Evolutionary conservation across 2,797 vertebrate genomes (phyloP).

Genomic region (Characodon lateralis): DNA sequence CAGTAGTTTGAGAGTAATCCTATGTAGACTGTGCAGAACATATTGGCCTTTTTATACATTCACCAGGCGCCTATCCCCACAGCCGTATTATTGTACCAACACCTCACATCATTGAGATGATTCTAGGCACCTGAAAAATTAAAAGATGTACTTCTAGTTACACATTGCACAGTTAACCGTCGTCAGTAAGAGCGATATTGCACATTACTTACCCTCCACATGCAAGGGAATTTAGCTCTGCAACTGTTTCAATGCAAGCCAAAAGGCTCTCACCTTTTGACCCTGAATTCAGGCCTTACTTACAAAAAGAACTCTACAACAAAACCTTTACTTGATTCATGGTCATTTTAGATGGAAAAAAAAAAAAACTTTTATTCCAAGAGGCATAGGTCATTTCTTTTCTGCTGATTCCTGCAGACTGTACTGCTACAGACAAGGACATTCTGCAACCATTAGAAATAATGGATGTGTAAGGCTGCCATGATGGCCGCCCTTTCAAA

Average conservation of each 20-base stretch:
- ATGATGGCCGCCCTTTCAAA: not conserved
- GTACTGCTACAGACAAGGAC: not conserved
- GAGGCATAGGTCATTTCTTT: not conserved
- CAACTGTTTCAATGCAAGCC: not conserved
- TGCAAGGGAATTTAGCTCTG: not conserved
- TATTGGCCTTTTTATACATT: not conserved
- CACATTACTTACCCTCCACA: not conserved
- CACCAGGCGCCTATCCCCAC: no score
- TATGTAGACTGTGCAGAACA: no score
- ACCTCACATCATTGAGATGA: not conserved
- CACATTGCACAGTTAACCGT: not conserved
- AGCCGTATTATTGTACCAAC: not conserved
- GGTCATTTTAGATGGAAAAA: not conserved
- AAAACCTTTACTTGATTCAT: not conserved
- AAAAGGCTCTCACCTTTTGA: not conserved
- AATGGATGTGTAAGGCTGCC: not conserved
- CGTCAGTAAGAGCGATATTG: not conserved
- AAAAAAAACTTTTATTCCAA: not conserved
- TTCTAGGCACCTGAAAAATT: not conserved
- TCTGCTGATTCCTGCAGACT: not conserved
- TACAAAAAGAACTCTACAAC: not conserved
- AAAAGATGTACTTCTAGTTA: not conserved
- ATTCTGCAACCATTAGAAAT: not conserved
- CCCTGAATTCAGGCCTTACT: not conserved
- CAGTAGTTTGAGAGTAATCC: no score